These are phyloP conservation scores for Anomalospiza imberbis DNA, from an alignment of 2,797 vertebrate species.

Conservation along the genomic window DNA sequence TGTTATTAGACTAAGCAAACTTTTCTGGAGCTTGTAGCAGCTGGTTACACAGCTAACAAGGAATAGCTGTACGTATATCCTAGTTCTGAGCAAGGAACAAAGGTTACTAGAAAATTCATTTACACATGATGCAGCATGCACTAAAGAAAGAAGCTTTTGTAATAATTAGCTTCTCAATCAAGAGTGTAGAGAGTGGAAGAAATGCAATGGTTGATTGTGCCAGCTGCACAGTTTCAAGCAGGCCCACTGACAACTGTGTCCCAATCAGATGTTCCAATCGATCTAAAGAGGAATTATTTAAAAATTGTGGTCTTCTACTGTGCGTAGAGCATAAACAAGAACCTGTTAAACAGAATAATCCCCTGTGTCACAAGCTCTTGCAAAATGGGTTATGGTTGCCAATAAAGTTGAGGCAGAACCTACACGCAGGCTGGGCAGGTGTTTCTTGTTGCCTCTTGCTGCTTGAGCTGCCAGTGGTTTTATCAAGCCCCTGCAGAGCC, in stretches of 20 bases:
- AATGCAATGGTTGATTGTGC: background rate
- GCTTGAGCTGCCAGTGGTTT: background rate
- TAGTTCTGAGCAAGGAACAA: background rate
- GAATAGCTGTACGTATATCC: background rate
- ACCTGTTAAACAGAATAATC: background rate
- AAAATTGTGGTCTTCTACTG: background rate
- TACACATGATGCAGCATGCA: background rate
- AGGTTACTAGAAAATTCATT: conserved; percentile 8
- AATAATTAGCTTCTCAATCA: conserved; percentile 13
- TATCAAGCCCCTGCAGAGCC: background rate
- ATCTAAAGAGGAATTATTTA: background rate
- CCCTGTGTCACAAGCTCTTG: background rate
- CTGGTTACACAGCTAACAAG: background rate
- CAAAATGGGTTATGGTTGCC: background rate
- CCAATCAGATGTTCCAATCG: background rate
- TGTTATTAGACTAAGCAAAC: background rate
- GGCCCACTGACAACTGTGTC: background rate
- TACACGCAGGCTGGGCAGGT: background rate
- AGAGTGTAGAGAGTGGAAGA: background rate
- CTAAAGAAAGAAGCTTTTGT: conserved; percentile 6
- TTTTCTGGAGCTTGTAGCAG: background rate
- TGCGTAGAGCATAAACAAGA: background rate
- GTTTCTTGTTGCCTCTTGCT: background rate
- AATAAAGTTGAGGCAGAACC: background rate
- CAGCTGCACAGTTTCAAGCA: background rate